Base-by-base conservation (phyloP, 2,113 vertebrate genomes). In the Chaetodon trifascialis region DNA sequence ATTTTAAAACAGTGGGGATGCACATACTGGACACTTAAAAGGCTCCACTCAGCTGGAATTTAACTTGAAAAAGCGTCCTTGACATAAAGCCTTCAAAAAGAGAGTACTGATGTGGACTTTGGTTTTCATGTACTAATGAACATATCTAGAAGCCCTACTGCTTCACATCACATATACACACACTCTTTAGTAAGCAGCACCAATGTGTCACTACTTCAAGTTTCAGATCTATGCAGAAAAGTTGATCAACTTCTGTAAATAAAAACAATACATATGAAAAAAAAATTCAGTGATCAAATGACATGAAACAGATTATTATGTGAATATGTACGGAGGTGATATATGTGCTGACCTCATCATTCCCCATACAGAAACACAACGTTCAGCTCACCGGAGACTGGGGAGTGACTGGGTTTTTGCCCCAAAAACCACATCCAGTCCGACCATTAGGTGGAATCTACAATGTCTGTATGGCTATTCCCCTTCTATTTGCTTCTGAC, bases 51-150 rank as follows among this genome's bases (percentile, higher is more conserved):
- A 72, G 75, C 66, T 56, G 25, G 75, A 80, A 72, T n/a, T 60
- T 38, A 79, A 84, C 73, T 82, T 83, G 36, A 64, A 86, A 92
- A 73, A 78, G 34, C 63, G 42, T 54, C 80, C 84, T 91, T 87
- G 73, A 82, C 62, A 80, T 52, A 54, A 76, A 74, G 62, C 56
- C 56, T 84, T 84, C 19, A 68, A 38, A 76, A 73, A 62, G 42
- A 64, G 15, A 54, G 46, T n/a, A 14, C 19, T 55, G 49, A 78
- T 34, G 58, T 30, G 47, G 79, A 30, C 59, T 70, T 62, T 72
- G 69, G 17, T 81, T 80, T 76, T 73, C 60, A 73, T 82, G 58
- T 76, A 25, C 69, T 68, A 77, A 73, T 77, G 60, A 73, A 68
- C 40, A 89, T 25, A 75, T 62, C 23, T 38, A 76, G 55, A 78